Conservation (phyloP, 2,888 invertebrate species). For the Polydesmus complanatus region DNA sequence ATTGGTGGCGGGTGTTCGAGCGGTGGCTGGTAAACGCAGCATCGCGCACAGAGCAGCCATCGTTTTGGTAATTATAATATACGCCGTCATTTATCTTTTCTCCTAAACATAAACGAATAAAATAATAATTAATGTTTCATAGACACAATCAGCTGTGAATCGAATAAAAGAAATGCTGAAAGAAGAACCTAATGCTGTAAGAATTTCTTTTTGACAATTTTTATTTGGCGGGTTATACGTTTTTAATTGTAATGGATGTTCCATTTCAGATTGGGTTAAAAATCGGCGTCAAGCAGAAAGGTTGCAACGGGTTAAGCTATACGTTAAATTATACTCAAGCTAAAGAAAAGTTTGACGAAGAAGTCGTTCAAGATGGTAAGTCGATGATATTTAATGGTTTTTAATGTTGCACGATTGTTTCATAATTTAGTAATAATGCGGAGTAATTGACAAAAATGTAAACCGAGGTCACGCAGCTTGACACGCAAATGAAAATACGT, state of each 20-base stretch:
- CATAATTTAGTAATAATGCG: too few relatives aligned
- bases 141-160: slow-evolving; percentile 69
- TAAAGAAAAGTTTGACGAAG: slow-evolving; percentile 91
- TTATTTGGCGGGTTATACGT: background rate
- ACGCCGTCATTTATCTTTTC: background rate
- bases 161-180: slow-evolving; percentile 68
- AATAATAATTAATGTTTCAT: background rate
- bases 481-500: too few relatives aligned
- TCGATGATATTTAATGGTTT: background rate
- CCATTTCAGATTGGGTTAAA: slow-evolving; percentile 60
- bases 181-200: slow-evolving; percentile 54
- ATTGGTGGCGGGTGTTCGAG: slow-evolving; percentile 68
- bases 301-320: slow-evolving; percentile 96
- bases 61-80: slow-evolving; percentile 41
- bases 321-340: slow-evolving; percentile 82
- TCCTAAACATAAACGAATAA: background rate
- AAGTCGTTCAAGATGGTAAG: slow-evolving; percentile 82
- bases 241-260: slow-evolving; percentile 13
- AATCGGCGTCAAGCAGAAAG: slow-evolving; percentile 90
- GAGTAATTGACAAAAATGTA: too few relatives aligned
- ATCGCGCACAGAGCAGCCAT: slow-evolving; percentile 73
- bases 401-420: background rate
- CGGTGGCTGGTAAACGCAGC: slow-evolving; percentile 62
- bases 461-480: too few relatives aligned
- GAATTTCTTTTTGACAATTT: slow-evolving; percentile 1